A percentile compares a stretch with the other conserved stretches of the same genome.
These are phyloP conservation scores for Eupleurogrammus muticus DNA, from an alignment of 2,797 vertebrate genomes.

Conservation along the genomic window DNA sequence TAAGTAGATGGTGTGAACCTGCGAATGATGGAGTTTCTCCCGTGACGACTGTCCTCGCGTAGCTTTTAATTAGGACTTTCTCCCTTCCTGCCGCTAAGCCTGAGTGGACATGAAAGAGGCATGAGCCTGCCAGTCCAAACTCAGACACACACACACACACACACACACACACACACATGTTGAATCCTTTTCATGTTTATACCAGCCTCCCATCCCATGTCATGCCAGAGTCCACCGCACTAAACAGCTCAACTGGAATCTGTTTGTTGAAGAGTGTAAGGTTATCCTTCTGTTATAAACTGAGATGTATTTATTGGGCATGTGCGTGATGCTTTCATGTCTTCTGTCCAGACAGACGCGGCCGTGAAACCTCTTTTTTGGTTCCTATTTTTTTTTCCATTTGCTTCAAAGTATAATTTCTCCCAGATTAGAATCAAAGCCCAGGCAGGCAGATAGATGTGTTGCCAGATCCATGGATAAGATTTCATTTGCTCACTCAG, in stretches of 20 bases:
- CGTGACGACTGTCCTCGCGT: constrained; percentile 57
- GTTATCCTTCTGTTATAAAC: constrained; percentile 55
- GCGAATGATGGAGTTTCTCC: constrained; percentile 52
- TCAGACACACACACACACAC: constrained; percentile 38
- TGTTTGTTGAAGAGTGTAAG: constrained; percentile 49
- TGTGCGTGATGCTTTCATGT: constrained; percentile 53
- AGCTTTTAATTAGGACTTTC: constrained; percentile 77
- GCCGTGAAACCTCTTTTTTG: constrained; percentile 36
- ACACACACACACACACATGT: constrained; percentile 38
- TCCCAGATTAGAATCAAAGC: constrained; percentile 75
- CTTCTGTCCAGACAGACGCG: constrained; percentile 38
- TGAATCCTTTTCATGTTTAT: constrained; percentile 47
- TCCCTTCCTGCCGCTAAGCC: constrained; percentile 63
- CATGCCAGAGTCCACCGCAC: constrained; percentile 22
- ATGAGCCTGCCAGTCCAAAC: constrained; percentile 22
- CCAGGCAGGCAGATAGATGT: constrained; percentile 56
- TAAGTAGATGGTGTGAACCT: constrained; percentile 39
- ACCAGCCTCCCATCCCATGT: constrained; percentile 22
- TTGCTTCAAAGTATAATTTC: constrained; percentile 57
- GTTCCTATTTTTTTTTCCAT: constrained; percentile 47
- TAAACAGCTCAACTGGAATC: constrained; percentile 30
- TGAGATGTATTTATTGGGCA: constrained; percentile 60
- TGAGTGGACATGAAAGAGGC: constrained; percentile 69
- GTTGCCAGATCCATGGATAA: constrained; percentile 56
- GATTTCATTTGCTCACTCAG: constrained; percentile 40